Percentiles rank a stretch among this genome's conserved stretches.
Conservation (phyloP, 2,797 vertebrate genomes). For the Loriculus beryllinus region DNA sequence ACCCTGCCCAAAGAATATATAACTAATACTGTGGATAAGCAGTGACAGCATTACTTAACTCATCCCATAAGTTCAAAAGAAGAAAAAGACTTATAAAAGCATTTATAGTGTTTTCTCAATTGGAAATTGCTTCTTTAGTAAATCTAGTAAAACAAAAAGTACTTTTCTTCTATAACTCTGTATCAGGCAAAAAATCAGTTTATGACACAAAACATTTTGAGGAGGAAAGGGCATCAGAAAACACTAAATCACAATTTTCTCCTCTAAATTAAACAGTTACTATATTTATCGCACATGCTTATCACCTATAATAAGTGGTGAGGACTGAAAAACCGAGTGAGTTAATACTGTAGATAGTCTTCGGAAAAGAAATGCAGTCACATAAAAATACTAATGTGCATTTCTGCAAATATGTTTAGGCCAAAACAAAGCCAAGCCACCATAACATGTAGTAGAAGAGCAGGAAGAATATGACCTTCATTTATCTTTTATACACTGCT, state of each 20-base stretch:
- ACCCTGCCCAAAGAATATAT: background rate
- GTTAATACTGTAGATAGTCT: background rate
- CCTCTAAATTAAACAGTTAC: background rate
- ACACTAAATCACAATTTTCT: background rate
- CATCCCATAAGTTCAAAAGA: background rate
- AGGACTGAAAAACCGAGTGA: background rate
- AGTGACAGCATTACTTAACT: background rate
- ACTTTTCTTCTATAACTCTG: background rate
- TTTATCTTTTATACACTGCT: background rate
- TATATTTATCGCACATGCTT: background rate
- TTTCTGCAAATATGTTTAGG: background rate
- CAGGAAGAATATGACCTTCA: background rate
- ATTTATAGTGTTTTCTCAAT: background rate
- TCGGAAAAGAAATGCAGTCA: background rate
- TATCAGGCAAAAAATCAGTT: background rate
- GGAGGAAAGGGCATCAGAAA: background rate
- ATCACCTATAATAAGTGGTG: background rate
- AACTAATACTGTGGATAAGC: background rate
- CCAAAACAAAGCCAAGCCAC: background rate
- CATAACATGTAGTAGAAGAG: background rate
- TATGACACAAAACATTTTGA: background rate
- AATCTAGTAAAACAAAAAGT: background rate
- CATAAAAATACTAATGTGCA: accelerated
- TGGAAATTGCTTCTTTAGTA: background rate
- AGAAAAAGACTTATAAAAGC: background rate